Percentiles rank a stretch among this genome's conserved stretches.
phyloP scores from a whole-genome alignment of 2,888 invertebrate species.

The Dryomyza anilis region DNA sequence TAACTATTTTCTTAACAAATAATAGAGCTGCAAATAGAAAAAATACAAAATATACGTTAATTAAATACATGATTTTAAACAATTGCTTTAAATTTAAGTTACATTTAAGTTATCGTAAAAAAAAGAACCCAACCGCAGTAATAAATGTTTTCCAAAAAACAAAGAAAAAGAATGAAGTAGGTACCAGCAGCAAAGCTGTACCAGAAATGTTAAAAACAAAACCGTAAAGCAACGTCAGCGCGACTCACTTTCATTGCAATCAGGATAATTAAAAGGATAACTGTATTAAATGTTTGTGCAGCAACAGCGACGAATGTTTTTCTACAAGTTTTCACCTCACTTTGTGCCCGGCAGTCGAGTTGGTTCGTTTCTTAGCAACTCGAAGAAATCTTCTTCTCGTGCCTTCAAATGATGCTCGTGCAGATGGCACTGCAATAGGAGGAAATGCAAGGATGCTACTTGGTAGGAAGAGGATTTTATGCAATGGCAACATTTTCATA shows the following conservation, averaged over 20 bases:
- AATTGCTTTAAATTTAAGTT: no score
- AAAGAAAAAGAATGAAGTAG: background rate
- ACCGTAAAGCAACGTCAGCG: constrained; percentile 12
- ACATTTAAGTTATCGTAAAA: no score
- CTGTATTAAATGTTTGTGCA: constrained; percentile 27
- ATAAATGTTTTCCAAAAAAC: constrained; percentile 1
- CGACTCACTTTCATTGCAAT: constrained; percentile 33
- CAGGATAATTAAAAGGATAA: constrained; percentile 36
- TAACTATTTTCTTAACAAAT: background rate
- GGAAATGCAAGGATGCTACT: no score
- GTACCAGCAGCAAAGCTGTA: background rate
- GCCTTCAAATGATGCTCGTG: no score
- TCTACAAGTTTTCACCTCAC: constrained; percentile 5
- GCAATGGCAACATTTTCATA: constrained; percentile 49
- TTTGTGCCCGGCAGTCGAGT: no score
- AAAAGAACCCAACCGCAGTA: background rate
- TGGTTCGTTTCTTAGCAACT: background rate
- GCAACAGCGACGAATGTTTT: background rate
- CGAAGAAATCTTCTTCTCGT: background rate
- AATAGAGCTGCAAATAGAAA: constrained; percentile 9
- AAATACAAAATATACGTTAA: background rate
- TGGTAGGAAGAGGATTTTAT: background rate
- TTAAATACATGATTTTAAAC: background rate
- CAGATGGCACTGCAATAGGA: no score
- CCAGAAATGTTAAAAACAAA: background rate